Evolutionary conservation across 2,113 vertebrate species (phyloP), one percentile per base, ranked within the genome.

Genomic region (Toxotes jaculatrix): DNA sequence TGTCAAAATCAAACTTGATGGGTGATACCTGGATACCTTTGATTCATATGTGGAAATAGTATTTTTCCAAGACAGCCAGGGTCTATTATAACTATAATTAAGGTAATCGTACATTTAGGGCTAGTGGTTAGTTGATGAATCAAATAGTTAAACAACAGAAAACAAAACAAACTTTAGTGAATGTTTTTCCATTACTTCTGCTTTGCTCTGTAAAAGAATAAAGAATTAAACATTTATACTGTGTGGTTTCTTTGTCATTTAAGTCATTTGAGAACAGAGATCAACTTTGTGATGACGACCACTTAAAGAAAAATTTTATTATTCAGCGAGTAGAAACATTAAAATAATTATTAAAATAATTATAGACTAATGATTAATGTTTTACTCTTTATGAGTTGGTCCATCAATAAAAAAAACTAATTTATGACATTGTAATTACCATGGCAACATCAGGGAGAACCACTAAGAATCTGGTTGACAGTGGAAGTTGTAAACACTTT

Each of bases 401-500:
- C 31, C 68, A 84, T 86, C 38, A 17, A 83, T 76, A 60, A 83
- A 31, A 83, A 31, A 70, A 76, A 73, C 34, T 62, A 38, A 70
- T 82, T 74, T 73, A 67, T 63, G 64, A 76, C 36, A 55, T n/a
- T 49, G 19, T 56, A 87, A 83, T 88, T 82, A 67, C 91, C 88
- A 91, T 88, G 69, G 89, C 80, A 91, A 90, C 86, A 87, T 87
- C 84, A 87, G 87, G 49, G 0, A 43, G 51, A 65, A 86, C 79
- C 89, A 74, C 80, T 70, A 80, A 76, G 79, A 93, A 93, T 90
- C 75, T 87, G 83, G 77, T 51, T 88, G 94, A 92, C 93, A 85
- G 90, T 87, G 66, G 83, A 90, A 91, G 91, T 91, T 92, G 93
- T 93, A 91, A 94, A 94, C 91, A 93, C 85, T 93, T 92, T 91